Evolutionary conservation across 2,113 vertebrate species (phyloP).

Genomic region (Lophochroa leadbeateri): DNA sequence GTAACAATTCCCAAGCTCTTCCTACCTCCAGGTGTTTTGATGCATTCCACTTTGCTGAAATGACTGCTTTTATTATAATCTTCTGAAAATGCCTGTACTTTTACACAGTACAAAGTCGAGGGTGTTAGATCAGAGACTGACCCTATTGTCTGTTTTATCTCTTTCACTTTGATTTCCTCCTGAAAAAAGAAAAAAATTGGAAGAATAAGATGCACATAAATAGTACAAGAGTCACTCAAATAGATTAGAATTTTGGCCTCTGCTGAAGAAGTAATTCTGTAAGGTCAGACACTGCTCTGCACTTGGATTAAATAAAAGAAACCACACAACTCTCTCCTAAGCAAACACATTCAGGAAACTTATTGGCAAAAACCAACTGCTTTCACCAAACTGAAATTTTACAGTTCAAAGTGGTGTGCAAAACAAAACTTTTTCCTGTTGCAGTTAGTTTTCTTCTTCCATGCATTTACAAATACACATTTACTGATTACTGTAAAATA

Average conservation of each 20-base stretch:
- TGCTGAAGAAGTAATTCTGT: neutral
- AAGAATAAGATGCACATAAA: neutral
- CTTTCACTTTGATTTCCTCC: neutral
- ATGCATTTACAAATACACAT: neutral
- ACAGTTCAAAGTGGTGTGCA: neutral
- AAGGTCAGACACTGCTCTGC: neutral
- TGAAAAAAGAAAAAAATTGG: neutral
- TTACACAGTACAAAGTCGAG: constrained; percentile 58
- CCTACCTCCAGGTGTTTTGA: constrained; percentile 59
- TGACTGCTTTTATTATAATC: neutral
- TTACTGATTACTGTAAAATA: neutral
- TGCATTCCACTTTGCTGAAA: constrained; percentile 55
- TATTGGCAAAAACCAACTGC: neutral
- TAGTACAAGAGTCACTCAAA: neutral
- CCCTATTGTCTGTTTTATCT: neutral
- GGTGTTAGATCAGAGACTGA: neutral
- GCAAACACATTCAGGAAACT: neutral
- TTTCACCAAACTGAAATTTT: neutral
- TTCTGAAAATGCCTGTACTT: neutral
- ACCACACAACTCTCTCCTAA: neutral
- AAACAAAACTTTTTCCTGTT: neutral
- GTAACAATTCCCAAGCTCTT: neutral
- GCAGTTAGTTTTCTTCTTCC: neutral
- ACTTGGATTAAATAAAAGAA: neutral
- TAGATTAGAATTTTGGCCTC: neutral